phyloP scores from a whole-genome alignment of 2,888 invertebrate species.

The Bursaphelenchus okinawaensis region DNA sequence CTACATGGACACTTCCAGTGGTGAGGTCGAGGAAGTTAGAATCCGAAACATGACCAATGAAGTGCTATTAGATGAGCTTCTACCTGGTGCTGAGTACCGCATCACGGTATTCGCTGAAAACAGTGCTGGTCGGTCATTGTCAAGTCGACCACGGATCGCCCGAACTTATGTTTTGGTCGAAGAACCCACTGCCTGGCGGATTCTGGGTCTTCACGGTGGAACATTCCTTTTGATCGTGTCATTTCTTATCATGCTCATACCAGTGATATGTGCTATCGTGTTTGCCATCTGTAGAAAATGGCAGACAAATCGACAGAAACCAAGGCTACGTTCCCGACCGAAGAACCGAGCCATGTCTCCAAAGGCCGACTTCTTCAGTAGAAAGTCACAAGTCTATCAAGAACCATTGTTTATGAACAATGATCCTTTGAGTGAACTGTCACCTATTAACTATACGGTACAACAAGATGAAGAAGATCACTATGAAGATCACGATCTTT shows the following conservation, averaged over 20 bases:
- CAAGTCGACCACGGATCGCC: conserved; percentile 30
- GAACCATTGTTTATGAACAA: conserved; percentile 13
- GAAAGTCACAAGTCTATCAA: conserved; percentile 19
- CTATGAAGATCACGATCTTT: conserved; percentile 6
- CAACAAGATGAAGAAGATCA: neutral
- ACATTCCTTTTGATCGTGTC: conserved; percentile 1
- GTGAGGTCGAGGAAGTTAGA: conserved; percentile 23
- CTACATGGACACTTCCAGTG: conserved; percentile 18
- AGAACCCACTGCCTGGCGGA: conserved; percentile 5
- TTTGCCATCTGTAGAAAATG: neutral
- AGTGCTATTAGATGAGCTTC: conserved; percentile 30
- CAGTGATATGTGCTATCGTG: neutral
- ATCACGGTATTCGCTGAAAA: conserved; percentile 41
- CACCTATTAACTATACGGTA: conserved; percentile 17
- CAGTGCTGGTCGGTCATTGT: conserved; percentile 36
- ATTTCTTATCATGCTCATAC: neutral
- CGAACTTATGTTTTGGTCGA: conserved; percentile 30
- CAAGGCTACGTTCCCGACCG: neutral
- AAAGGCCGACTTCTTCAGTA: conserved; percentile 8
- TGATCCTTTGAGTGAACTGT: conserved; percentile 20
- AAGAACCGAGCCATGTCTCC: neutral
- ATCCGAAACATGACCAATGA: conserved; percentile 27
- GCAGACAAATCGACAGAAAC: neutral
- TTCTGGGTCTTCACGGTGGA: neutral
- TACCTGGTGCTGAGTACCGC: conserved; percentile 33